Evolutionary conservation across 2,888 invertebrate species (phyloP), one percentile per base, ranked within the genome.

Genomic region (Rhodophaea formosa): DNA sequence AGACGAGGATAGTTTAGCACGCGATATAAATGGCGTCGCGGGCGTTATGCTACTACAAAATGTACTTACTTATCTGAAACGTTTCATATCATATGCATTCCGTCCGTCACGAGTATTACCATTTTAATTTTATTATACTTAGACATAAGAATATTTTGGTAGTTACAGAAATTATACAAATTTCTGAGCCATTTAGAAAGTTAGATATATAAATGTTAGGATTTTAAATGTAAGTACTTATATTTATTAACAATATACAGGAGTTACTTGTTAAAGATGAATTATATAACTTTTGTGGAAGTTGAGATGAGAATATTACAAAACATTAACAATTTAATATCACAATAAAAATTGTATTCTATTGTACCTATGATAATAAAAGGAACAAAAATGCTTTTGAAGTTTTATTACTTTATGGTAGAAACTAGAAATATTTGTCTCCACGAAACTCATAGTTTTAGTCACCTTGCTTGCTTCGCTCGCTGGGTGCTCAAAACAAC

Each of bases 101-200:
- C 81, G 80, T 88, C 88, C 88, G 88, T 88, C 69, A 72, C 77
- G 71, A 84, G 84, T 86, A 86, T 86, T 86, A 87, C 82, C 82
- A 81, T 76, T 75, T 77, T 63, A 68, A 29, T 56, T 17, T 30
- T 55, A 55, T 55, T 39, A 16, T 47, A 56, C 45, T 35, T 52
- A 56, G 46, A 46, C 12, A 30, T 63, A 62, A 58, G 56, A 53
- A 46, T 52, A 62, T 61, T 49, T 61, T 61, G 62, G 62, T 62
- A 59, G 57, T 45, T 44, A 35, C 60, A 62, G 59, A 60, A 62
- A 59, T 57, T 45, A 35, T 8, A 44, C 15, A 44, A 15, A 59
- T 59, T 64, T 61, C 61, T 64, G 62, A 56, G 64, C 64, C 64
- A 64, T 64, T 58, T 61, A 62, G 54, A 32, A 54, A 59, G 17